A percentile compares a stretch with the other conserved stretches of the same genome.
Conservation (phyloP, 1,140 invertebrate species). For the Charaxes varanes region DNA sequence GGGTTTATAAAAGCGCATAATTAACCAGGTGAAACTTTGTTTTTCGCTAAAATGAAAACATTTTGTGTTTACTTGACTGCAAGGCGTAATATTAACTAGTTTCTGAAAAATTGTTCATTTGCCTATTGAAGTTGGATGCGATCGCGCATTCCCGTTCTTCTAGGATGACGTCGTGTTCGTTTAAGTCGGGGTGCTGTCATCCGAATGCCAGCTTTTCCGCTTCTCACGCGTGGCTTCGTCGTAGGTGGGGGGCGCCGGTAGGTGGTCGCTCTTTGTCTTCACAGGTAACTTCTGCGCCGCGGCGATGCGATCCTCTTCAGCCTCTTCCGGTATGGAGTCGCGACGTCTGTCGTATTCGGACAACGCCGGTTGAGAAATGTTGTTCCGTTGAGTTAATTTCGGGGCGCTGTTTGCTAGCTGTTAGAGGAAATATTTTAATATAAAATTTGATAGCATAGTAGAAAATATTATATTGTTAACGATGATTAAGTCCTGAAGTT, state of each 20-base stretch:
- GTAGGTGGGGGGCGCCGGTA: conserved; percentile 56
- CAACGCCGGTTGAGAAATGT: conserved; percentile 75
- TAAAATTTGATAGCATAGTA: background rate
- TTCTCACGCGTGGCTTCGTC: conserved; percentile 53
- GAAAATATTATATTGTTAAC: background rate
- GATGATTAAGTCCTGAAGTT: no score
- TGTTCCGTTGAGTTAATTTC: conserved; percentile 75
- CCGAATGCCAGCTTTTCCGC: conserved; percentile 73
- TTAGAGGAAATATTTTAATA: conserved; percentile 18
- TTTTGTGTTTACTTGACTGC: no score
- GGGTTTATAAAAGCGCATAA: no score
- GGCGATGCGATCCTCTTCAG: conserved; percentile 56
- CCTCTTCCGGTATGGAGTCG: conserved; percentile 72
- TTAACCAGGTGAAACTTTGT: no score
- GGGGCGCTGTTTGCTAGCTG: conserved; percentile 77
- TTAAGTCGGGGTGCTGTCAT: conserved; percentile 69
- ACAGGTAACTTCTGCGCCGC: conserved; percentile 44
- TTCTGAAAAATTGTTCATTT: no score
- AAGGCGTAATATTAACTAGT: no score
- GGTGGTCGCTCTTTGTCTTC: conserved; percentile 47
- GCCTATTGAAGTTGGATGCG: no score
- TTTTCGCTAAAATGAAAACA: no score
- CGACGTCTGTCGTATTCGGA: conserved; percentile 64
- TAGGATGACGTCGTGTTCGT: no score
- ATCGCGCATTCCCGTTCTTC: no score